Base-by-base conservation (phyloP, 1,140 invertebrate genomes). In the Chrysomallon squamiferum region DNA sequence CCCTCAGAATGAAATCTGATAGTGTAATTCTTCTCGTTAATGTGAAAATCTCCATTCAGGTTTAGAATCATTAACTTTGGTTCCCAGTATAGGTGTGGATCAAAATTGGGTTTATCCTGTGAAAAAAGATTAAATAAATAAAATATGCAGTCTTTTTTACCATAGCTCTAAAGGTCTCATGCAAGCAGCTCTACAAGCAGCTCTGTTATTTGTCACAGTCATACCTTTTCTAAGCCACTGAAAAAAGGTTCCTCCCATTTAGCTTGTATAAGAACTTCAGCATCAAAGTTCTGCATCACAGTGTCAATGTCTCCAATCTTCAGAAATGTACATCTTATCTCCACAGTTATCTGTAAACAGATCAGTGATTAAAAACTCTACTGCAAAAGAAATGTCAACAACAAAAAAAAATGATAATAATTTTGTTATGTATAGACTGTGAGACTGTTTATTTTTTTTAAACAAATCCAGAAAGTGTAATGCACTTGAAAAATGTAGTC, bases 251-350 rank as follows among this genome's bases (percentile, higher is more conserved):
- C 79, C 54, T 73, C 62, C 79, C 77, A 81, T 62, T 75, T 81
- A 11, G 79, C 75, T 41, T 77, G 75, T 3, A 81, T 59, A 63
- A 76, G 73, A 11, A 78, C 59, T 58, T 81, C 79, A 18, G 79
- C 75, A 49, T 76, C 70, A 66, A 79, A 81, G 50, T 73, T 64
- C 43, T 81, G 79, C 38, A 63, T 68, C 13, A 78, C 66, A 29
- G 77, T 79, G 59, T 81, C 77, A 52, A 81, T 76, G 65, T 79
- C 77, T 38, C 59, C 69, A 13, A 81, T 75, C 59, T 76, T 81
- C 50, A 79, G 62, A 50, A 79, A 81, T 35, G 72, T 74, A 22
- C 65, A 45, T 59, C 73, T 75, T 18, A 81, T 2, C 50, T 81
- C 77, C 1, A 81, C 77, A 25, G 62, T 62, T 18, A 78, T 71